phyloP scores from a whole-genome alignment of 2,888 invertebrate species.

The Hypselothyrea guttata region DNA sequence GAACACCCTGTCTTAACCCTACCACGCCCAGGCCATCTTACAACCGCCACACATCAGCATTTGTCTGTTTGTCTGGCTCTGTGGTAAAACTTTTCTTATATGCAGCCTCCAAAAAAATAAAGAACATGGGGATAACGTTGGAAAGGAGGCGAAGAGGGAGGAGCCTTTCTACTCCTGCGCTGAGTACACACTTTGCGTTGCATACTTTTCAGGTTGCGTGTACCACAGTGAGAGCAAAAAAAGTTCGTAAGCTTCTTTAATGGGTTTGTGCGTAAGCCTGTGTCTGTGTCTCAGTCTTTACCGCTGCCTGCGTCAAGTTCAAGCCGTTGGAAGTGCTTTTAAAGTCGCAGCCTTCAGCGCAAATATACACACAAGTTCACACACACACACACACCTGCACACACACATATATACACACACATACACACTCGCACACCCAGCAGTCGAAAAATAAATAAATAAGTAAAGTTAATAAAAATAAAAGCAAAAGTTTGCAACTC shows the following conservation, averaged over 20 bases:
- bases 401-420: conserved; percentile 7
- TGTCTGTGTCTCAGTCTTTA: conserved; percentile 8
- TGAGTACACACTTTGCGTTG: conserved; percentile 65
- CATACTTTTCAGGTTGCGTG: conserved; percentile 74
- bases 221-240: conserved; percentile 9
- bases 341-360: conserved; percentile 53
- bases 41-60: conserved; percentile 48
- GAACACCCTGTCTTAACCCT: not conserved
- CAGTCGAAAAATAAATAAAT: conserved; percentile 68
- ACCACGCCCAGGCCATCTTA: conserved; percentile 6
- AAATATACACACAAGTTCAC: conserved; percentile 10
- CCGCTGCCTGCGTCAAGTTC: conserved; percentile 55
- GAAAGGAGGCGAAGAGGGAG: not conserved
- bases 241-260: conserved; percentile 77
- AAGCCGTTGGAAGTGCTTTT: conserved; percentile 77
- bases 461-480: conserved; percentile 73
- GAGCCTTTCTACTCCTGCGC: conserved; percentile 26
- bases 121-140: too few relatives aligned
- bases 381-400: conserved; percentile 4
- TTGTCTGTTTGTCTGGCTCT: conserved; percentile 73
- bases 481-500: conserved; percentile 77
- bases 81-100: conserved; percentile 72
- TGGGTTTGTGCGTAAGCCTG: conserved; percentile 72
- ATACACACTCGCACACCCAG: conserved; percentile 3
- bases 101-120: conserved; percentile 36